Evolutionary conservation across 1,140 invertebrate genomes (phyloP).

Genomic region (Pogonus chalceus): DNA sequence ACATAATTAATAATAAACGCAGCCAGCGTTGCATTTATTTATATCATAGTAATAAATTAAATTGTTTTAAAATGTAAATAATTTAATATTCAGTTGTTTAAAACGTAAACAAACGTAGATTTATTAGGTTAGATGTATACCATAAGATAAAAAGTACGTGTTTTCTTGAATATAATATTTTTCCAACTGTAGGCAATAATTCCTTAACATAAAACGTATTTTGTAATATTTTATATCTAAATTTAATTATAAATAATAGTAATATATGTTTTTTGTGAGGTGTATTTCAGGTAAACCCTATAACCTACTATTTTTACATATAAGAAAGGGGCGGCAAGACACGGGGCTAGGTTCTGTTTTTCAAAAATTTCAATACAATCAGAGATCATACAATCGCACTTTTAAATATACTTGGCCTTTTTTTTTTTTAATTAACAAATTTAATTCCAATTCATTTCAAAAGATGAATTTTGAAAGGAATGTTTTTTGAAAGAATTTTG

Average conservation of each 20-base stretch:
- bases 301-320: conserved; percentile 1
- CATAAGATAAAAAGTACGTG: background rate
- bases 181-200: background rate
- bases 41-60: too few relatives aligned
- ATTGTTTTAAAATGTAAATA: too few relatives aligned
- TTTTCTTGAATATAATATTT: background rate
- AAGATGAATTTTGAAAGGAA: too few relatives aligned
- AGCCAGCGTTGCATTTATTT: too few relatives aligned
- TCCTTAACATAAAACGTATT: too few relatives aligned
- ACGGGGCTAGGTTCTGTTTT: background rate
- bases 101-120: background rate
- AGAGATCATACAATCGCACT: background rate
- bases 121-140: background rate
- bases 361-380: conserved; percentile 4
- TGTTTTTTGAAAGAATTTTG: too few relatives aligned
- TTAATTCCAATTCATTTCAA: too few relatives aligned
- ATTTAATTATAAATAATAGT: background rate
- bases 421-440: too few relatives aligned
- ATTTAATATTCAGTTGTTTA: too few relatives aligned
- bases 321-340: background rate
- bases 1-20: too few relatives aligned
- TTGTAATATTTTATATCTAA: background rate
- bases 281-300: background rate
- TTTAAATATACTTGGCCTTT: conserved; percentile 6
- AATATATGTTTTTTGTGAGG: background rate